Evolutionary conservation across 1,140 invertebrate genomes (phyloP), one percentile per base, ranked within the genome.

Genomic region (Grapholita molesta): DNA sequence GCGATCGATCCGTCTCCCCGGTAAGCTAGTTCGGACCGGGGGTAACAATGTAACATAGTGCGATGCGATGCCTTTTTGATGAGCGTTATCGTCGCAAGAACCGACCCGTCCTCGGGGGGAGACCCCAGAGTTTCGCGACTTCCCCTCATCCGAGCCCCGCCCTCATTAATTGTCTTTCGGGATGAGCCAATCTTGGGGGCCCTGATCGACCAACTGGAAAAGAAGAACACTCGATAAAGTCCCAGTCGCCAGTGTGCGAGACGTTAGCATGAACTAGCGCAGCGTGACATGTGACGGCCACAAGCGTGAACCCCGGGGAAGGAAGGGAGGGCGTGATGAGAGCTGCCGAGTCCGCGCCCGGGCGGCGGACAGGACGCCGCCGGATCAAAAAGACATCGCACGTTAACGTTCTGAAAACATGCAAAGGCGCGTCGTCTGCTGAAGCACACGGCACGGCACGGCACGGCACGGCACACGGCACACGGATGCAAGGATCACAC

Each of bases 121-220:
- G 85, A 89, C 85, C 84, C 89, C 83, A 79, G 80, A 86, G 84
- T 87, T 83, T 89, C 87, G 89, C 89, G 87, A 89, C 85, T 85
- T 83, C 73, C 85, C 83, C 88, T 82, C 85, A 83, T 83, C 85
- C 84, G 83, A 86, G 76, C 82, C 82, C 86, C 86, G 77, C 84
- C 86, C 86, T 79, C 83, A 88, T 78, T 91, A 91, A 91, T 91
- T 91, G 88, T 91, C 89, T 91, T 91, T 91, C 88, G 87, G 89
- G 85, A 91, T 82, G 84, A 91, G 88, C 89, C 89, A 91, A 86
- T 91, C 89, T 88, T 90, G 88, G 84, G 88, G 88, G 80, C 89
- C 89, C 87, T 91, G 89, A 91, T 91, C 89, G 85, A 90, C 88
- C 89, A 91, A 89, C 88, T 91, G 88, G 83, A 90, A 91, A 91